Evolutionary conservation across 2,888 invertebrate species (phyloP), one percentile per base, ranked within the genome.

Genomic region (Leptopilina myrica): DNA sequence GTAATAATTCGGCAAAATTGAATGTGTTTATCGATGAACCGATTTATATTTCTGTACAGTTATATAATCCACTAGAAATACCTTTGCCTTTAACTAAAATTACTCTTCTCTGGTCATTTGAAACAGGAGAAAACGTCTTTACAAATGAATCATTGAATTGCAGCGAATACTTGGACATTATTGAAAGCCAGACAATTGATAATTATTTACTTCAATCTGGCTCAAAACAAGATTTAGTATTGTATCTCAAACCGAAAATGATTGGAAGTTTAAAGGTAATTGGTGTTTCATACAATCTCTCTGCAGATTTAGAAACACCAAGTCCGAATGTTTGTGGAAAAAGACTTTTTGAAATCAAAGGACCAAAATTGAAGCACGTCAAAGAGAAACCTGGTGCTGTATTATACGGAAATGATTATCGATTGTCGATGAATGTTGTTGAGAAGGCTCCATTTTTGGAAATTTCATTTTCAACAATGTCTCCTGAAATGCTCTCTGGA

Each of bases 391-490:
- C 92, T 53, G 91, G 91, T 11, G 89, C 90, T 65, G 92, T 92
- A 79, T 86, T 93, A 79, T 94, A 94, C 84, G 93, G 93, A 9
- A 92, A 92, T 15, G 96, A 97, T 89, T 94, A 95, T 84, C 93
- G 96, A 83, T 93, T 98, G 77, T 94, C 95, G 84, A 95, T 98
- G 78, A 94, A 94, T 82, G 94, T 98, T 76, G 94, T 96, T 67
- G 95, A 96, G 14, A 94, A 95, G 84, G 95, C 97, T 82, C 97
- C 98, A 0, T 95, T 96, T 87, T 92, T 98, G 87, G 95, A 97
- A 94, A 95, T 96, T 85, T 94, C 94, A 5, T 96, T 97, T 88
- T 94, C 94, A 43, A 95, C 95, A 89, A 93, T 95, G 64, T 94
- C 93, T 76, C 92, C 93, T 0, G 94, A 95, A 78, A 93, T 96